A percentile compares a stretch with the other conserved stretches of the same genome.
Evolutionary conservation across 2,888 invertebrate genomes (phyloP).

Genomic region (Dexiosoma caninum): DNA sequence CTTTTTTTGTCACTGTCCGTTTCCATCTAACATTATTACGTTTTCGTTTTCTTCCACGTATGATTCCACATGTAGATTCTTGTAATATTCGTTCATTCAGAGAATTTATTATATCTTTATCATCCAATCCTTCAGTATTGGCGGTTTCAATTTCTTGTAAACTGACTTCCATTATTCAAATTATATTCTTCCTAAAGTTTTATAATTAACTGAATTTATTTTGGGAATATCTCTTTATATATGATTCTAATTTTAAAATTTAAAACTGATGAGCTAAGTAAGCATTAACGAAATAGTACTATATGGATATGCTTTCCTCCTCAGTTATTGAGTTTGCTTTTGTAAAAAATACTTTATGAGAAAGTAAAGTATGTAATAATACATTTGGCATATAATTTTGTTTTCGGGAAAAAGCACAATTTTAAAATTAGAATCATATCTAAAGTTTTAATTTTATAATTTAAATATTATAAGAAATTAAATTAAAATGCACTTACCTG

Average conservation of each 20-base stretch:
- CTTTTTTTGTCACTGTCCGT: neutral
- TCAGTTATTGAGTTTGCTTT: too few species aligned
- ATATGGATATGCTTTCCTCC: too few species aligned
- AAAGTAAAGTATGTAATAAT: too few species aligned
- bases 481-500: neutral
- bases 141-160: neutral
- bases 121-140: neutral
- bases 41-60: neutral
- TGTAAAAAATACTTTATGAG: too few species aligned
- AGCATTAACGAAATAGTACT: too few species aligned
- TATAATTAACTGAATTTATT: too few species aligned
- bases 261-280: too few species aligned
- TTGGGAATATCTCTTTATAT: too few species aligned
- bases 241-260: too few species aligned
- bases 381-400: too few species aligned
- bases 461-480: slow-evolving; percentile 15
- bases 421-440: too few species aligned
- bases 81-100: slow-evolving; percentile 3
- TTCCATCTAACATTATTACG: neutral
- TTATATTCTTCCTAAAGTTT: neutral
- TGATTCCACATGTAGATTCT: neutral
- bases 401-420: too few species aligned
- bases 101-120: neutral
- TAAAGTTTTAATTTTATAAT: slow-evolving; percentile 1
- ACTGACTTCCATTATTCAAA: neutral